Percentiles rank a stretch among this genome's conserved stretches.
phyloP scores from a whole-genome alignment of 1,140 invertebrate species.

The Branchinecta lindahli region DNA sequence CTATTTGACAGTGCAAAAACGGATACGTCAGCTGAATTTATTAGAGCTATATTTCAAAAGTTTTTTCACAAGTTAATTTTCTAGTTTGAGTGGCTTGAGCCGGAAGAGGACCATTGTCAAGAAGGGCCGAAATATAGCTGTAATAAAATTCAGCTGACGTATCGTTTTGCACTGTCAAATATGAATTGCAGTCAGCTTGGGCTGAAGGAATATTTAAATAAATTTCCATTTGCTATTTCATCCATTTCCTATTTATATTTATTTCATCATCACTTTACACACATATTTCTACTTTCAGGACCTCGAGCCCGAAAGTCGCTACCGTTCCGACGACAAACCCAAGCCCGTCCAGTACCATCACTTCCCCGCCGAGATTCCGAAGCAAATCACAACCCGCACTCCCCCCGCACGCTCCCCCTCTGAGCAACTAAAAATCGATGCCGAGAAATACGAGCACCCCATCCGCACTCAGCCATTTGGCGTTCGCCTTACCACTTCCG shows the following conservation, averaged over 20 bases:
- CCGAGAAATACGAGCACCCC: background rate
- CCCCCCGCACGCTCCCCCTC: background rate
- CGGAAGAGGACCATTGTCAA: too few species aligned
- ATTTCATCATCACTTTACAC: background rate
- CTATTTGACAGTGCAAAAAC: too few species aligned
- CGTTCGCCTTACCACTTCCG: background rate
- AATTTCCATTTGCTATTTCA: background rate
- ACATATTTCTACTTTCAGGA: background rate
- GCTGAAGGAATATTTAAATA: too few species aligned
- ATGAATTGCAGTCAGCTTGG: background rate
- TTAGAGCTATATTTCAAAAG: too few species aligned
- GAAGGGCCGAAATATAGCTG: too few species aligned
- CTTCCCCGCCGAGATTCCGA: background rate
- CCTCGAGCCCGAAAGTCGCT: background rate
- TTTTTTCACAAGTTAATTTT: too few species aligned
- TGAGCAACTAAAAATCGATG: background rate
- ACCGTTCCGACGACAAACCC: background rate
- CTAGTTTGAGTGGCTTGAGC: too few species aligned
- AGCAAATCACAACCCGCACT: background rate
- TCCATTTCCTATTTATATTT: background rate
- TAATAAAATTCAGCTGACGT: too few species aligned
- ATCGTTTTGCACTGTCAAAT: too few species aligned
- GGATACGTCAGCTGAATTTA: too few species aligned
- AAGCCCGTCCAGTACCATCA: background rate
- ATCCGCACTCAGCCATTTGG: background rate